phyloP scores from a whole-genome alignment of 2,113 vertebrate species.

The Tympanuchus pallidicinctus region DNA sequence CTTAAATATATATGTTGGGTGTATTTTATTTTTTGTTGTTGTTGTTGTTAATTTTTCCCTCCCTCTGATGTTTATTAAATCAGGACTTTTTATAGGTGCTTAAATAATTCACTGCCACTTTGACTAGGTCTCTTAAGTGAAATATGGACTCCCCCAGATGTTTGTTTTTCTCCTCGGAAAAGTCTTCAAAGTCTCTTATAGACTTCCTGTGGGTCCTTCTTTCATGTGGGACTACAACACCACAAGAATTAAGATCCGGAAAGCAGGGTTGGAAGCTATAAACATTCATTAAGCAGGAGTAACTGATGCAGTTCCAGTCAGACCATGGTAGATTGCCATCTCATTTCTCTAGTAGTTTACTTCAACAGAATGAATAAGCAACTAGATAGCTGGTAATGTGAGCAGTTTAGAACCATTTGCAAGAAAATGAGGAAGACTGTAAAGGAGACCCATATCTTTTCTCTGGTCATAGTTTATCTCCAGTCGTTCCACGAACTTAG shows the following conservation, averaged over 20 bases:
- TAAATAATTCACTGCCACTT: not conserved
- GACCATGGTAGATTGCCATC: not conserved
- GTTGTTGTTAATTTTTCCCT: not conserved
- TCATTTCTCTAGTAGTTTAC: not conserved
- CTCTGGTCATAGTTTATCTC: not conserved
- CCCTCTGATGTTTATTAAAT: not conserved
- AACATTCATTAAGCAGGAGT: not conserved
- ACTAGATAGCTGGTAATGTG: not conserved
- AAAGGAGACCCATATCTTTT: not conserved
- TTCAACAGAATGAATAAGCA: not conserved
- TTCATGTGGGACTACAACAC: too few species aligned
- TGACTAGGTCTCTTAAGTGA: not conserved
- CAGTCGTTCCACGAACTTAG: not conserved
- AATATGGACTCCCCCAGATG: not conserved
- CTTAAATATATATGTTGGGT: not conserved
- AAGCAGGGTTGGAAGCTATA: not conserved
- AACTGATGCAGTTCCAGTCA: not conserved
- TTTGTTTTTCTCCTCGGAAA: not conserved
- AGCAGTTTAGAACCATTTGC: not conserved
- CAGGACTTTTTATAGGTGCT: not conserved
- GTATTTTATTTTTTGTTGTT: accelerated
- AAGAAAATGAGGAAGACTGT: not conserved
- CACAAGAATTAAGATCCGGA: not conserved
- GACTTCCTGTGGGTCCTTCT: not conserved
- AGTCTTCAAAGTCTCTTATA: not conserved